phyloP scores from a whole-genome alignment of 2,888 invertebrate genomes.

The Eupithecia inturbata region DNA sequence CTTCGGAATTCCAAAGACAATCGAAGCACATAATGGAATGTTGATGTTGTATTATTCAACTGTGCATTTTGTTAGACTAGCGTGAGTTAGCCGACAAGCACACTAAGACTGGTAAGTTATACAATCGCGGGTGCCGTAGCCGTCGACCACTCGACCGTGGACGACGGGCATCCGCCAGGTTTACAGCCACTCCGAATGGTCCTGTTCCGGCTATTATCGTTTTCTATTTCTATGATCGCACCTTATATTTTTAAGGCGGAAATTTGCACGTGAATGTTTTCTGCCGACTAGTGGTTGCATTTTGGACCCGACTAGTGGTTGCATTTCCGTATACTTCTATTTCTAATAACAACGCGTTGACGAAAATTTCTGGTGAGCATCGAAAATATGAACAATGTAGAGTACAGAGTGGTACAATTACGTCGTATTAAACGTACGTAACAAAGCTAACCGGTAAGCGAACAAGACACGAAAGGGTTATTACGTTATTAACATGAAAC shows the following conservation, averaged over 20 bases:
- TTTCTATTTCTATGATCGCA: constrained; percentile 25
- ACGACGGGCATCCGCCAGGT: constrained; percentile 22
- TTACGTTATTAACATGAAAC: constrained; percentile 22
- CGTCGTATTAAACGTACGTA: constrained; percentile 3
- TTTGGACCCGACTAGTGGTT: not conserved
- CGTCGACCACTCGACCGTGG: constrained; percentile 26
- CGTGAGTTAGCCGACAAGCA: constrained; percentile 36
- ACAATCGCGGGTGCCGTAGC: constrained; percentile 35
- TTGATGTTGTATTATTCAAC: constrained; percentile 40
- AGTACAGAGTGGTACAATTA: constrained; percentile 2
- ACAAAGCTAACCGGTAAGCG: constrained; percentile 11
- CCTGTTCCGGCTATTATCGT: constrained; percentile 28
- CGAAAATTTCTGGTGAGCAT: not conserved
- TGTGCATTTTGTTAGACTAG: constrained; percentile 53
- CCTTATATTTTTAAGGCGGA: not conserved
- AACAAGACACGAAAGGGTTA: constrained; percentile 17
- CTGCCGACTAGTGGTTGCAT: not conserved
- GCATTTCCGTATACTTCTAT: not conserved
- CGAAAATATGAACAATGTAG: not conserved
- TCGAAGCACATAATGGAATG: constrained; percentile 62
- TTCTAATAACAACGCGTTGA: not conserved
- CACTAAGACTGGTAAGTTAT: constrained; percentile 47
- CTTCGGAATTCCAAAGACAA: constrained; percentile 54
- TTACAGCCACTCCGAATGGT: constrained; percentile 18
- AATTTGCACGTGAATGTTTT: not conserved